Conservation (phyloP, 2,113 vertebrate species). For the Charadrius vociferus region DNA sequence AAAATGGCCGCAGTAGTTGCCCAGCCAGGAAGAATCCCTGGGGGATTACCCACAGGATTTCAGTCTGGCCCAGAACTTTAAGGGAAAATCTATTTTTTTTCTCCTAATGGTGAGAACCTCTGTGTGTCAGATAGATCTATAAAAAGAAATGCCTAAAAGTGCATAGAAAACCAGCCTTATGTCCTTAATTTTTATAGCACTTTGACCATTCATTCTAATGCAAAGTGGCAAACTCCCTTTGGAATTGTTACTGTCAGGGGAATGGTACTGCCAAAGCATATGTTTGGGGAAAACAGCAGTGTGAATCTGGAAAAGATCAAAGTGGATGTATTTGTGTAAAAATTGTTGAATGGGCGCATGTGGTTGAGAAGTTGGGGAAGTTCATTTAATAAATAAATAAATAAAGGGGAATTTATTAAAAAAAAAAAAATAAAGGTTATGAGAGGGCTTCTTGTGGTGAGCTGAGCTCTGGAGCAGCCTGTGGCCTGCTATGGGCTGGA, state of each 20-base stretch:
- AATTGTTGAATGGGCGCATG: not conserved
- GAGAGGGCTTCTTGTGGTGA: not conserved
- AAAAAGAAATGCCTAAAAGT: not conserved
- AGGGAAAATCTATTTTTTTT: not conserved
- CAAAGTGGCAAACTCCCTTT: not conserved
- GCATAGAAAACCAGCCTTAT: not conserved
- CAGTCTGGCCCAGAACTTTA: not conserved
- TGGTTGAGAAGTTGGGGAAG: not conserved
- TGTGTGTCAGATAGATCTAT: not conserved
- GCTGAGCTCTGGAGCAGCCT: not conserved
- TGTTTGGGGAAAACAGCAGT: not conserved
- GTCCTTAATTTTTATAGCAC: not conserved
- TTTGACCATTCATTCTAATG: not conserved
- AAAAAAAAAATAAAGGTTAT: not conserved
- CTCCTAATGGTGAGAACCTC: not conserved
- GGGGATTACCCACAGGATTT: not conserved
- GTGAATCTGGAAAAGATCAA: not conserved
- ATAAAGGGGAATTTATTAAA: not conserved
- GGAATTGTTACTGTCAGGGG: not conserved
- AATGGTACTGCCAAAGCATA: not conserved
- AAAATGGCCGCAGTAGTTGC: not conserved
- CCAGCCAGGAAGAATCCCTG: not conserved
- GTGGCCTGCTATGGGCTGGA: too few relatives aligned
- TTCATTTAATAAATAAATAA: not conserved
- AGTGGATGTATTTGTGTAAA: not conserved